Conservation (phyloP, 2,888 invertebrate species). For the Baccha elongata region DNA sequence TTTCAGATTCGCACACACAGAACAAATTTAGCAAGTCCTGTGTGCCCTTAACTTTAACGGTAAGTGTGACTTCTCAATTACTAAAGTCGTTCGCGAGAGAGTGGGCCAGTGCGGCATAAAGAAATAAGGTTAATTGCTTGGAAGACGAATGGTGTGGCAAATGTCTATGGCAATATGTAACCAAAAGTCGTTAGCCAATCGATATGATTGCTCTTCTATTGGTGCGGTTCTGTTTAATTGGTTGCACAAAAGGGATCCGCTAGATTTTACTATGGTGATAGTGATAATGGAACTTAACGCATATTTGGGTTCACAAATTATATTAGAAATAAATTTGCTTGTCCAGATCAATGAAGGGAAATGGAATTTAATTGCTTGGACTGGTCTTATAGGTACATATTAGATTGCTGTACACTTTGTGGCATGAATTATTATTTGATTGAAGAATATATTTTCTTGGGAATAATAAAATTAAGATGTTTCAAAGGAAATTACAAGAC, state of each 20-base stretch:
- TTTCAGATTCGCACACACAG: conserved; percentile 52
- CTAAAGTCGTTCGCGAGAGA: neutral
- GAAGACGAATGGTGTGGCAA: conserved; percentile 69
- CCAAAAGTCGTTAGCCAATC: conserved; percentile 71
- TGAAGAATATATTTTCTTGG: too few species aligned
- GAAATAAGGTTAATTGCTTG: conserved; percentile 70
- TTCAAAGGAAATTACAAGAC: too few species aligned
- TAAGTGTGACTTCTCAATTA: conserved; percentile 68
- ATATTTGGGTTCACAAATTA: conserved; percentile 35
- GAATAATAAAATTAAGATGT: too few species aligned
- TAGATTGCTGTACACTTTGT: too few species aligned
- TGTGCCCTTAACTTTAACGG: conserved; percentile 24
- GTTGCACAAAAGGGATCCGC: conserved; percentile 45
- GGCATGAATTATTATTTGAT: too few species aligned
- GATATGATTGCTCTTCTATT: conserved; percentile 66
- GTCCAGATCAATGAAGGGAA: neutral
- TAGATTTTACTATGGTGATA: neutral
- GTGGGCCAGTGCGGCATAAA: conserved; percentile 29
- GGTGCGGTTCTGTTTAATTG: conserved; percentile 59
- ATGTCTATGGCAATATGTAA: conserved; percentile 63
- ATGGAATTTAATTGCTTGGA: conserved; percentile 19
- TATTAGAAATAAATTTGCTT: conserved; percentile 46
- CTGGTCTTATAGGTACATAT: neutral
- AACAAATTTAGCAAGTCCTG: neutral
- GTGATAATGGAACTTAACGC: conserved; percentile 58